A percentile compares a stretch with the other conserved stretches of the same genome.
Conservation (phyloP, 2,888 invertebrate species). For the Drosophila multiciliata region DNA sequence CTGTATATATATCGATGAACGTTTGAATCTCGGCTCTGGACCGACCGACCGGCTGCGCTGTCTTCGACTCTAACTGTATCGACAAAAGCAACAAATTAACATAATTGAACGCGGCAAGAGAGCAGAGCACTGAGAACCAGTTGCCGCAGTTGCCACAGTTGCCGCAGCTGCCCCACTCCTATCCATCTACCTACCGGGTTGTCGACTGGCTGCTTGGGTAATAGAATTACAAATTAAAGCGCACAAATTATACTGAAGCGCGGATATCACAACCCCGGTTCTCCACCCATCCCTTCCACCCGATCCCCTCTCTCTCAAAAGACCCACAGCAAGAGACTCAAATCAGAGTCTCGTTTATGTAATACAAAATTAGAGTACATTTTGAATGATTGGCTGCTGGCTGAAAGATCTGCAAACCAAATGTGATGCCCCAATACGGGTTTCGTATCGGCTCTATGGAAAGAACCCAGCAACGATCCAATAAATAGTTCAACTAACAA, state of each 20-base stretch:
- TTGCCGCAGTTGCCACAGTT: constrained; percentile 55
- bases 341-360: constrained; percentile 62
- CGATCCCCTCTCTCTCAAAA: constrained; percentile 9
- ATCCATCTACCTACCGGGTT: constrained; percentile 24
- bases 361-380: constrained; percentile 78
- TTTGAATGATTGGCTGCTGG: constrained; percentile 72
- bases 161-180: constrained; percentile 4
- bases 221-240: constrained; percentile 81
- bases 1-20: constrained; percentile 53
- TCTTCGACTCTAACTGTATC: constrained; percentile 73
- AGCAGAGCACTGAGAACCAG: constrained; percentile 63
- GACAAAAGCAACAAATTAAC: constrained; percentile 74
- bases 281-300: constrained; percentile 5
- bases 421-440: constrained; percentile 54
- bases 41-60: constrained; percentile 37
- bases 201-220: constrained; percentile 62
- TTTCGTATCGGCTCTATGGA: constrained; percentile 17
- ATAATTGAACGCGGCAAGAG: constrained; percentile 72
- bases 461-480: constrained; percentile 5
- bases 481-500: constrained; percentile 48
- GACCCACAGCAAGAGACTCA: constrained; percentile 39
- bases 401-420: constrained; percentile 71
- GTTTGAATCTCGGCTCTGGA: constrained; percentile 46
- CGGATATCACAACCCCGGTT: constrained; percentile 60
- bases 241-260: constrained; percentile 77